These are phyloP conservation scores for Danio jaintianensis DNA, from an alignment of 2,797 vertebrate species.

Conservation along the genomic window DNA sequence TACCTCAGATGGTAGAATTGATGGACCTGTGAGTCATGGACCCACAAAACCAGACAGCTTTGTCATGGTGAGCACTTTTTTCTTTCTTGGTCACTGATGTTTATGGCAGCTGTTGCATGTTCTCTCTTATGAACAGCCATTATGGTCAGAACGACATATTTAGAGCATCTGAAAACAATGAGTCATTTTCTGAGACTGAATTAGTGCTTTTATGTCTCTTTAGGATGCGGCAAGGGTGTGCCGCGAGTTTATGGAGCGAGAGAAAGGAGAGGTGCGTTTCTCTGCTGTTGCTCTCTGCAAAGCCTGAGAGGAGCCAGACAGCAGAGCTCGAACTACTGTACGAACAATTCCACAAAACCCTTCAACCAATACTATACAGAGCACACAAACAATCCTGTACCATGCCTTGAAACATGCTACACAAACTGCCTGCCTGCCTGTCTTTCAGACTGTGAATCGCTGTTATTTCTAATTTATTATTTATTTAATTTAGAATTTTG, in stretches of 20 bases:
- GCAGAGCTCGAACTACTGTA: not conserved
- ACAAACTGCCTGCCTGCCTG: conserved; percentile 48
- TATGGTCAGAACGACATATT: not conserved
- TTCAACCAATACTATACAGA: conserved; percentile 43
- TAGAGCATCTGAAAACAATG: not conserved
- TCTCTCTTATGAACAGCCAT: not conserved
- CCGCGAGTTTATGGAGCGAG: conserved; percentile 89
- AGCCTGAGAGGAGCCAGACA: conserved; percentile 61
- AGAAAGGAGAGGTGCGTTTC: conserved; percentile 93
- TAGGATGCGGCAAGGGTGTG: conserved; percentile 93
- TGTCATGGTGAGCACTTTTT: conserved; percentile 77
- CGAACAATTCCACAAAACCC: conserved; percentile 41
- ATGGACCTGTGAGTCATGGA: conserved; percentile 89
- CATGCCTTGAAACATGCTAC: conserved; percentile 19
- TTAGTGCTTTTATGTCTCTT: conserved; percentile 1
- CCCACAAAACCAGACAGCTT: conserved; percentile 84
- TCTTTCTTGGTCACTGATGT: not conserved
- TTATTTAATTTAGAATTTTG: not conserved
- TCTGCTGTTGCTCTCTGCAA: conserved; percentile 93
- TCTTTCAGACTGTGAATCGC: conserved; percentile 37
- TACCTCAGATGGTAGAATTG: conserved; percentile 89
- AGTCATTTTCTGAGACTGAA: not conserved
- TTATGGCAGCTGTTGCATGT: not conserved
- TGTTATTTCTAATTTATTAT: not conserved
- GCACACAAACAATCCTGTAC: conserved; percentile 36